Evolutionary conservation across 2,797 vertebrate species (phyloP), one percentile per base, ranked within the genome.

Genomic region (Sarcoramphus papa): DNA sequence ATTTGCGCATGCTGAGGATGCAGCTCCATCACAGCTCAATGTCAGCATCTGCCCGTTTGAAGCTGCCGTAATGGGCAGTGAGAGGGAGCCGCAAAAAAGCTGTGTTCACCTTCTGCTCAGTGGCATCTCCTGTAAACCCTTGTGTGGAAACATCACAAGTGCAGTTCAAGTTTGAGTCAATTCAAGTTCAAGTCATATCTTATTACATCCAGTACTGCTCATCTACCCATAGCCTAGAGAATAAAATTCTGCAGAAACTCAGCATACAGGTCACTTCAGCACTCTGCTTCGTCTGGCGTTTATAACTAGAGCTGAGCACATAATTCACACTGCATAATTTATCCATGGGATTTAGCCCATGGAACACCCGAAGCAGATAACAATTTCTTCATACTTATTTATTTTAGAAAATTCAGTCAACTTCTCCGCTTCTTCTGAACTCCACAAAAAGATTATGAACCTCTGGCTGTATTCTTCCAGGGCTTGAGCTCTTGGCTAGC

Each of bases 131-230:
- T 91, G 22, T 31, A 54, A 95, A 83, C 33, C 86, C 76, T 13
- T n/a, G 57, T 13, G 30, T 51, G 75, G 18, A 75, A 93, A 85
- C 59, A 93, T 79, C 84, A 37, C 86, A 57, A 77, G 60, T 3
- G 31, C 54, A 43, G 85, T 14, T 90, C 85, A n/a, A 83, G 72
- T 72, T 48, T 54, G 54, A 96, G 94, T 63, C 96, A 84, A 68
- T 84, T 74, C 88, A 65, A 93, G 94, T 90, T 92, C 89, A 93
- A 96, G 92, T 95, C 97, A 65, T 80, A 82, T 88, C 80, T 85
- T 68, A 92, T 89, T 64, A 93, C 64, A 72, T 89, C 75, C 81
- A 62, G 53, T 8, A 31, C 78, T 67, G 88, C 86, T 96, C 79
- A 94, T 82, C 92, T 90, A 54, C 57, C 48, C 70, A 41, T 12